A percentile compares a stretch with the other conserved stretches of the same genome.
Conservation (phyloP, 2,113 vertebrate species). For the Elaphurus davidianus region DNA sequence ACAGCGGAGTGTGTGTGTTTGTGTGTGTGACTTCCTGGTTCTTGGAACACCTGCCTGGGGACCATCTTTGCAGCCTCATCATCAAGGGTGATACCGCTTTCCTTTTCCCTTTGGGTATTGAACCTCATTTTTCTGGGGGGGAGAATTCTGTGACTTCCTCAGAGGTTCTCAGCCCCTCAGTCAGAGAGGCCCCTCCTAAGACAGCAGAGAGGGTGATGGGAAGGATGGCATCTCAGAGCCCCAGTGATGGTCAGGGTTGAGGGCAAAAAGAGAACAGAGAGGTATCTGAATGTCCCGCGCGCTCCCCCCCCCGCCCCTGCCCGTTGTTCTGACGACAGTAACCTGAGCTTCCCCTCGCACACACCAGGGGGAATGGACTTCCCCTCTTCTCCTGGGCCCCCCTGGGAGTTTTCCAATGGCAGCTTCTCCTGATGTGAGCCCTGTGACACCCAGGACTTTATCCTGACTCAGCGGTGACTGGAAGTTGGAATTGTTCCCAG, state of each 20-base stretch:
- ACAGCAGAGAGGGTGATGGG: neutral
- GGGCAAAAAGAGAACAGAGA: neutral
- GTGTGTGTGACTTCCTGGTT: neutral
- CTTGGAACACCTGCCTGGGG: neutral
- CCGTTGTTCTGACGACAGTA: neutral
- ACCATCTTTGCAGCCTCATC: neutral
- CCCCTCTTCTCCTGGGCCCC: neutral
- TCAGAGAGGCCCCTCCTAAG: neutral
- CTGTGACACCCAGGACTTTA: slow-evolving; percentile 34
- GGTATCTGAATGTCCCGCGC: neutral
- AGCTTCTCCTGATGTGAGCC: slow-evolving; percentile 16
- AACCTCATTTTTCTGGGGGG: neutral
- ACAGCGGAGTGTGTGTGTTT: neutral
- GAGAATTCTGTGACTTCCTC: slow-evolving; percentile 1
- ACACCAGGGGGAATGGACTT: neutral
- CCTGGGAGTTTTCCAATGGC: slow-evolving; percentile 12
- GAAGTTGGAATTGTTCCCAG: slow-evolving; percentile 75
- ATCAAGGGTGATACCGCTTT: neutral
- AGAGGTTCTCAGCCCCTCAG: neutral
- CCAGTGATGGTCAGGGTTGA: neutral
- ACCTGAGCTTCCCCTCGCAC: neutral
- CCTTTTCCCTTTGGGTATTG: neutral
- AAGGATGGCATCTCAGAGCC: neutral
- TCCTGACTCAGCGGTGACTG: slow-evolving; percentile 63
- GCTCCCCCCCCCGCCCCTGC: neutral